Evolutionary conservation across 2,113 vertebrate genomes (phyloP), one percentile per base, ranked within the genome.

Genomic region (Sorex araneus): DNA sequence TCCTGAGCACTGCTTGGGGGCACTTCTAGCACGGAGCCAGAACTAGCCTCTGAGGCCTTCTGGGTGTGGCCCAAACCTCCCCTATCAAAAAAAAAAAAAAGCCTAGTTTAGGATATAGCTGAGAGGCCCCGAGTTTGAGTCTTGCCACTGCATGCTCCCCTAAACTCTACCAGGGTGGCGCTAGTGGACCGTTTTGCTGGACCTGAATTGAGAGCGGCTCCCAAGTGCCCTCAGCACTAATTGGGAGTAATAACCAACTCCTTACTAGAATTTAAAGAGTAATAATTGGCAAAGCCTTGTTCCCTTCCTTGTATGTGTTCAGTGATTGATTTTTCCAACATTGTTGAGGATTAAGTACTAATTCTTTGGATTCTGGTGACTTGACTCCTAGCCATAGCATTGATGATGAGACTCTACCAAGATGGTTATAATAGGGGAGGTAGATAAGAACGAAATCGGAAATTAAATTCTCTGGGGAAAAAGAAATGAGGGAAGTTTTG

Each of bases 311-410:
- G 86, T 77, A 63, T 64, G 16, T 86, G 71, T 30, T 66, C 71
- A n/a, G 89, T 93, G 71, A 82, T 16, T 80, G 82, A 75, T 83
- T 82, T 54, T 70, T 83, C 21, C 70, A 74, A 45, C n/a, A 34
- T n/a, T 43, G 18, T n/a, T 84, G 69, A 77, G 63, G 83, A 67
- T 36, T 81, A 71, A 30, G 18, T n/a, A 66, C 54, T 50, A 70
- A 73, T 87, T 47, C 45, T 28, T 67, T 13, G 19, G n/a, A 70
- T 84, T 64, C 50, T 10, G n/a, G 43, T 83, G 36, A 50, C 79
- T 81, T 92, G 45, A 85, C 25, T 77, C 67, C 54, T 95, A 63
- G n/a, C 13, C 27, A 19, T 90, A 28, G 63, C 75, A 6, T 71
- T 75, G 82, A 90, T 47, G 64, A 34, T 2, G 79, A 71, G 28